A percentile compares a stretch with the other conserved stretches of the same genome.
These are phyloP conservation scores for Orchesellides sinensis DNA, from an alignment of 2,888 invertebrate species.

Conservation along the genomic window DNA sequence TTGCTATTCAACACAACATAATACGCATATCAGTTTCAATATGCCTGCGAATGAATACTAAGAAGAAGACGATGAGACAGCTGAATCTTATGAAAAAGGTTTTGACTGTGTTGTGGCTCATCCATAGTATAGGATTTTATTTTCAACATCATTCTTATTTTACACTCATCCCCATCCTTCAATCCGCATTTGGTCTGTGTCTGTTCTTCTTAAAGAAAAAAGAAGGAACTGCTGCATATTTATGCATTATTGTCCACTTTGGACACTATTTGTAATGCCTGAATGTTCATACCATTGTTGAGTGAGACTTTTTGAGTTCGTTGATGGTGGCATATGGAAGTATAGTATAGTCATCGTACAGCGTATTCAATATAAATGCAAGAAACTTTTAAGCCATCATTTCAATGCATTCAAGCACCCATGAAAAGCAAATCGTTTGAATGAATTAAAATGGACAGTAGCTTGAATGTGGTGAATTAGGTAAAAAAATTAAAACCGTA, in stretches of 20 bases:
- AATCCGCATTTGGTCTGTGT: not conserved
- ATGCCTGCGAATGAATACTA: slow-evolving; percentile 19
- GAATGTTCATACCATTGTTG: no score
- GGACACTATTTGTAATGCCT: no score
- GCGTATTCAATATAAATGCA: no score
- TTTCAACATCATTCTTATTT: not conserved
- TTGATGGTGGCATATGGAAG: no score
- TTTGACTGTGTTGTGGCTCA: not conserved
- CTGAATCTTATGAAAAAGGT: slow-evolving; percentile 31
- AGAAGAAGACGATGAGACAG: slow-evolving; percentile 41
- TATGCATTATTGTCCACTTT: no score
- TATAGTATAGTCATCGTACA: no score
- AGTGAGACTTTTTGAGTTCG: no score
- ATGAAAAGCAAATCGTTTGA: slow-evolving; percentile 35
- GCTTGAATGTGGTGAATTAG: not conserved
- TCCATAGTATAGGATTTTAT: not conserved
- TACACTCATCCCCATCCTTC: not conserved
- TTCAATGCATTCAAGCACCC: slow-evolving; percentile 54
- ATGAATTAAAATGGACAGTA: slow-evolving; percentile 34
- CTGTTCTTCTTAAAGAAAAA: no score
- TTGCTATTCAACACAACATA: slow-evolving; percentile 1
- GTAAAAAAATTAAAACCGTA: slow-evolving; percentile 22
- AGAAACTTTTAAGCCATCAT: slow-evolving; percentile 38
- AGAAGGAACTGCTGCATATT: no score
- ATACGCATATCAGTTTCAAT: slow-evolving; percentile 36